Evolutionary conservation across 2,797 vertebrate genomes (phyloP).

Genomic region (Dipus sagitta): DNA sequence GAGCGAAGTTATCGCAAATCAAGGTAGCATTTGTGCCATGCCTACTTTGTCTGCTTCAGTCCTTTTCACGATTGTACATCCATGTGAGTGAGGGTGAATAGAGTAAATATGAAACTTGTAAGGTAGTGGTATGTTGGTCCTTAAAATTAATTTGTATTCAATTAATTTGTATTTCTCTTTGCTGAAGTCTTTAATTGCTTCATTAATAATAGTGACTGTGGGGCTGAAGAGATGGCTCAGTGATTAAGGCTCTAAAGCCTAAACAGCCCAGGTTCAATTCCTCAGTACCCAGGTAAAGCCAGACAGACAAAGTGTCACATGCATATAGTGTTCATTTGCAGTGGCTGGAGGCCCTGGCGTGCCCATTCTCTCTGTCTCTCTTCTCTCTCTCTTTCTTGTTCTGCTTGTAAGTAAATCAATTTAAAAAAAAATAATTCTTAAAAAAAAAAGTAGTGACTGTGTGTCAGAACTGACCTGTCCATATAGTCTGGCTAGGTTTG

Average conservation of each 20-base stretch:
- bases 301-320: too few species aligned
- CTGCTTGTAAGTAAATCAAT: too few species aligned
- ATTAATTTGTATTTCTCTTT: background rate
- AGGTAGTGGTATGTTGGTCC: background rate
- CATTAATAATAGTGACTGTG: background rate
- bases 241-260: too few species aligned
- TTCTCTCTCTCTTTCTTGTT: too few species aligned
- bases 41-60: background rate
- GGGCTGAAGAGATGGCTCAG: too few species aligned
- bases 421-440: too few species aligned
- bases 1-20: conserved; percentile 97
- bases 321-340: too few species aligned
- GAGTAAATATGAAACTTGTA: background rate
- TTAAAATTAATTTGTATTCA: conserved; percentile 23
- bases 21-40: conserved; percentile 88
- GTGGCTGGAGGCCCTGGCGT: too few species aligned
- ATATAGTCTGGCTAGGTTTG: background rate
- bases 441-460: background rate
- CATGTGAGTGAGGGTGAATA: background rate
- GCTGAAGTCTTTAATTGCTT: background rate
- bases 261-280: too few species aligned
- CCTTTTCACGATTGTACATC: background rate
- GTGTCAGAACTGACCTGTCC: background rate
- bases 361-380: too few species aligned
- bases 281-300: too few species aligned